A percentile compares a stretch with the other conserved stretches of the same genome.
These are phyloP conservation scores for Zaprionus ornatus DNA, from an alignment of 1,140 invertebrate species.

Conservation along the genomic window DNA sequence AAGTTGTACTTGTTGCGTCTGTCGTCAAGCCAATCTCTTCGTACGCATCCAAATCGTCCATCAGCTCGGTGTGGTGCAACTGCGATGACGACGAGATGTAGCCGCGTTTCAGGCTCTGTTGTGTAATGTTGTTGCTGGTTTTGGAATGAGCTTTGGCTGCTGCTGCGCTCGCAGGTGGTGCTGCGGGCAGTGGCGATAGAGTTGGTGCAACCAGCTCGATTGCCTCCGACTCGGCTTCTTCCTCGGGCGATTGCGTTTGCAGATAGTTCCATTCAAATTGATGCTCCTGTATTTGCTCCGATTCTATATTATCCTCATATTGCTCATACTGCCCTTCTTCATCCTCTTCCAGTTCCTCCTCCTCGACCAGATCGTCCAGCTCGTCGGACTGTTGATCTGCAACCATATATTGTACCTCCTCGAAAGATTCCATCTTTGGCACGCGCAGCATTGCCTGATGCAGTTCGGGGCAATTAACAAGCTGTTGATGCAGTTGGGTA, in stretches of 20 bases:
- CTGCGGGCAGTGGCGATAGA: background rate
- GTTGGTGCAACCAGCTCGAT: background rate
- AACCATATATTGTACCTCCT: slow-evolving; percentile 37
- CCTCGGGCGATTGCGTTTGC: background rate
- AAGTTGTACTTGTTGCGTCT: background rate
- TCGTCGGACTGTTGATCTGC: slow-evolving; percentile 35
- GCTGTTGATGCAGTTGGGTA: slow-evolving; percentile 40
- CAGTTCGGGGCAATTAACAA: slow-evolving; percentile 35
- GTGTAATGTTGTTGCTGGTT: background rate
- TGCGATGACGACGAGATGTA: background rate
- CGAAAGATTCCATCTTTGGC: slow-evolving; percentile 14
- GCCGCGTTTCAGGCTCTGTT: background rate
- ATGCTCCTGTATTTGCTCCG: background rate
- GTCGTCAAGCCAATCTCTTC: slow-evolving; percentile 1
- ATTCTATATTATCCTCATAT: slow-evolving; percentile 13
- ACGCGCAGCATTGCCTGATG: slow-evolving; percentile 28
- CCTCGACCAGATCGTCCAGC: slow-evolving; percentile 59
- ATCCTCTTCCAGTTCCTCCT: slow-evolving; percentile 14
- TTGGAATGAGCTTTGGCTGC: background rate
- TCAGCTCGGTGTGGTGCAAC: background rate
- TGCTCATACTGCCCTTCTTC: slow-evolving; percentile 27
- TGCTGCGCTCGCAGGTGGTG: background rate
- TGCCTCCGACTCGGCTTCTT: slow-evolving; percentile 20
- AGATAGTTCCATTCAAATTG: background rate
- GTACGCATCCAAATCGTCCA: slow-evolving; percentile 3